These are phyloP conservation scores for Melanargia galathea DNA, from an alignment of 2,888 invertebrate genomes.

Conservation along the genomic window DNA sequence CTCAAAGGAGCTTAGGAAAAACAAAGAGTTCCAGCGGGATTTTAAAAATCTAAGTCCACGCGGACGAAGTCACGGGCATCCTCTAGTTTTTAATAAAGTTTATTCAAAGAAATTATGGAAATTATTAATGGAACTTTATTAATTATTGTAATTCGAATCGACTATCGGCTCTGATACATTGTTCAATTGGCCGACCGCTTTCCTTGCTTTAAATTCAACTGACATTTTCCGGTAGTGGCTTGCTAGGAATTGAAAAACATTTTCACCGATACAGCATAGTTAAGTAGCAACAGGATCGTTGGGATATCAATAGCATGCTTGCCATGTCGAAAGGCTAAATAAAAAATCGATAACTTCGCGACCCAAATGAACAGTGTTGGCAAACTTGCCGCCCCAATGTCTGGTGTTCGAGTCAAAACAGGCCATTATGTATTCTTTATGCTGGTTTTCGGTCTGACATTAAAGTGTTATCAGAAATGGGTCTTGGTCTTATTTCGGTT, in stretches of 20 bases:
- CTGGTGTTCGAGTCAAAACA: constrained; percentile 44
- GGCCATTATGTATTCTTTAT: constrained; percentile 38
- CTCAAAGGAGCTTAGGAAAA: too few species aligned
- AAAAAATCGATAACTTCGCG: constrained; percentile 41
- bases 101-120: too few species aligned
- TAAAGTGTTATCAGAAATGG: constrained; percentile 18
- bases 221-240: not conserved
- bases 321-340: constrained; percentile 31
- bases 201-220: not conserved
- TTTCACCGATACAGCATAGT: not conserved
- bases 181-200: not conserved
- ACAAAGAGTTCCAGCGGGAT: too few species aligned
- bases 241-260: constrained; percentile 3
- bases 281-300: constrained; percentile 2
- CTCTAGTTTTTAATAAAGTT: too few species aligned
- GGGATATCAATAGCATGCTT: constrained; percentile 25
- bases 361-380: constrained; percentile 40
- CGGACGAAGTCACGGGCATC: too few species aligned
- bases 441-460: constrained; percentile 41
- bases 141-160: not conserved
- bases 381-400: constrained; percentile 41
- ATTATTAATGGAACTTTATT: too few species aligned
- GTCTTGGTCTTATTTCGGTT: constrained; percentile 8
- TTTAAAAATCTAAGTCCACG: too few species aligned
- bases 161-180: not conserved